A percentile compares a stretch with the other conserved stretches of the same genome.
Evolutionary conservation across 1,140 invertebrate species (phyloP).

Genomic region (Nephotettix cincticeps): DNA sequence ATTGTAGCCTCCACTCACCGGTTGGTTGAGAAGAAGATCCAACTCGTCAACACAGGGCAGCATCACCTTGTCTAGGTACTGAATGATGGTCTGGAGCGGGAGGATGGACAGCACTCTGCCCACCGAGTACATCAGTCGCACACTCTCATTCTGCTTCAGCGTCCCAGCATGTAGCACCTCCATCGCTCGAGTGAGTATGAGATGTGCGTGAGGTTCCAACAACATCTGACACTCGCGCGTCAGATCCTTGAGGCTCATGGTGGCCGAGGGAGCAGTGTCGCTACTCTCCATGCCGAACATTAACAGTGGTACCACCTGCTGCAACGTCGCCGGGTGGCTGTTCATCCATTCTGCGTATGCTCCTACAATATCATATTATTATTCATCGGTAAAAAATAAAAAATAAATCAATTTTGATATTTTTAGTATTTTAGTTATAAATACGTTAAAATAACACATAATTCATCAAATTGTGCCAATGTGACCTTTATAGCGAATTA

Average conservation of each 20-base stretch:
- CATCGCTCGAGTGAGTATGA: conserved; percentile 55
- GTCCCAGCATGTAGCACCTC: conserved; percentile 52
- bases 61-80: conserved; percentile 67
- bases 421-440: no score
- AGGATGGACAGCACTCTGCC: conserved; percentile 71
- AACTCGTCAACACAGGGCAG: conserved; percentile 23
- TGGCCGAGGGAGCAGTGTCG: conserved; percentile 72
- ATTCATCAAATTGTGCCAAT: no score
- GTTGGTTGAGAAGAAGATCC: conserved; percentile 12
- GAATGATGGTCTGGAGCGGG: conserved; percentile 60
- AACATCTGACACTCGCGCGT: conserved; percentile 72
- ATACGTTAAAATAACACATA: no score
- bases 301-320: conserved; percentile 59
- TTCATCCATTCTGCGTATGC: conserved; percentile 82
- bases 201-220: conserved; percentile 68
- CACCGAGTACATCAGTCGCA: conserved; percentile 74
- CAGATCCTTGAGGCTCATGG: conserved; percentile 84
- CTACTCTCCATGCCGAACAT: conserved; percentile 65
- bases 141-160: conserved; percentile 62
- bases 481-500: no score
- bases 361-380: no score
- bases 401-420: no score
- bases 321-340: conserved; percentile 57
- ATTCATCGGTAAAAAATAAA: no score
- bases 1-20: no score